Conservation (phyloP, 2,888 invertebrate genomes). For the Fragum fragum region DNA sequence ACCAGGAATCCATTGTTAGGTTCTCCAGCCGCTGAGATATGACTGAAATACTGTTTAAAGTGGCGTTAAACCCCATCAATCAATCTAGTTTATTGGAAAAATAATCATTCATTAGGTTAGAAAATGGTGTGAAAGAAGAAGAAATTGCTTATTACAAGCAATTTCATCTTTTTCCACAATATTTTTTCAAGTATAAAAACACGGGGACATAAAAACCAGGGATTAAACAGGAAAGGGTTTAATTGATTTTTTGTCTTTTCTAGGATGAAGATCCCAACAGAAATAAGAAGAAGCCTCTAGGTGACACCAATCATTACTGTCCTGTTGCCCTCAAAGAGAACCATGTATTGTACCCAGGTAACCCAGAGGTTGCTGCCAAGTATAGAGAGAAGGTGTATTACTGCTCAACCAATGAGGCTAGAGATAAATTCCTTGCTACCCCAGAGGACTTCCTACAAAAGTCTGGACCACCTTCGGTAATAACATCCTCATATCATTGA, state of each 20-base stretch:
- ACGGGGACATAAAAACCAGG: too few relatives aligned
- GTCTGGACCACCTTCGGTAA: slow-evolving; percentile 80
- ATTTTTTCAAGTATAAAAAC: too few relatives aligned
- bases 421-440: slow-evolving; percentile 84
- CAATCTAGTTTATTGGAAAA: too few relatives aligned
- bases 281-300: slow-evolving; percentile 85
- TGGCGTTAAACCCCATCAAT: too few relatives aligned
- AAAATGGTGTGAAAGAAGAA: slow-evolving; percentile 1
- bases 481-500: too few relatives aligned
- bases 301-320: slow-evolving; percentile 86
- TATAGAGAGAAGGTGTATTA: slow-evolving; percentile 86
- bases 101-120: too few relatives aligned
- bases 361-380: slow-evolving; percentile 85
- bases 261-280: slow-evolving; percentile 85
- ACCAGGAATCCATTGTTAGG: too few relatives aligned
- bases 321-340: slow-evolving; percentile 85
- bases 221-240: too few relatives aligned
- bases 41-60: too few relatives aligned
- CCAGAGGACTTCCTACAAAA: slow-evolving; percentile 82
- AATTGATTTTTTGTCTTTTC: neutral
- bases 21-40: too few relatives aligned
- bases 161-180: too few relatives aligned
- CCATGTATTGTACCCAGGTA: slow-evolving; percentile 85
- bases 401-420: slow-evolving; percentile 82
- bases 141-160: neutral